Evolutionary conservation across 2,797 vertebrate species (phyloP).

Genomic region (Sebastes matsubarae): DNA sequence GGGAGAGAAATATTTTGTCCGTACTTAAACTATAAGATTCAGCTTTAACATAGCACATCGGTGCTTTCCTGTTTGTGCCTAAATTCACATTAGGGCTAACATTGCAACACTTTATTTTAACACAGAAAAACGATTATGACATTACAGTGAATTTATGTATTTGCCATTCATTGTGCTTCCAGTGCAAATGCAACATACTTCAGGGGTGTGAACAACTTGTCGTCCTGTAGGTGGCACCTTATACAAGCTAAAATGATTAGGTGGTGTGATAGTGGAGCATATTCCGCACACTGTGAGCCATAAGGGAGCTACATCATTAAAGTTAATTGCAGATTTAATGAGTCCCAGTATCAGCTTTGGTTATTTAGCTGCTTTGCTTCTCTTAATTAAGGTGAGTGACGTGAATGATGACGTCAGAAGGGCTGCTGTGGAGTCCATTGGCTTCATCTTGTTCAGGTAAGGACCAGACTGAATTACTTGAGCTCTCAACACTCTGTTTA

Average conservation of each 20-base stretch:
- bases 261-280: neutral
- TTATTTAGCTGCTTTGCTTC: conserved; percentile 28
- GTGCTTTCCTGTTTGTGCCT: neutral
- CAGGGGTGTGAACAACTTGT: conserved; percentile 1
- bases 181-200: neutral
- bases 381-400: conserved; percentile 91
- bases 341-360: neutral
- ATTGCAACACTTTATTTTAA: neutral
- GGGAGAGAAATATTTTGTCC: neutral
- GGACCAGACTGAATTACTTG: neutral
- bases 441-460: conserved; percentile 99
- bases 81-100: neutral
- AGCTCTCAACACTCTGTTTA: neutral
- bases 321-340: neutral
- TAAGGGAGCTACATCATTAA: neutral
- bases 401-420: conserved; percentile 98
- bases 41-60: neutral
- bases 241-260: neutral
- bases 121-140: neutral
- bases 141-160: neutral
- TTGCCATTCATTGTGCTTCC: neutral
- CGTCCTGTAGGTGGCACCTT: conserved; percentile 73
- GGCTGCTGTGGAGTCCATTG: conserved; percentile 98
- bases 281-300: neutral
- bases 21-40: neutral